Conservation (phyloP, 2,888 invertebrate genomes). For the Drosophila mimica region DNA sequence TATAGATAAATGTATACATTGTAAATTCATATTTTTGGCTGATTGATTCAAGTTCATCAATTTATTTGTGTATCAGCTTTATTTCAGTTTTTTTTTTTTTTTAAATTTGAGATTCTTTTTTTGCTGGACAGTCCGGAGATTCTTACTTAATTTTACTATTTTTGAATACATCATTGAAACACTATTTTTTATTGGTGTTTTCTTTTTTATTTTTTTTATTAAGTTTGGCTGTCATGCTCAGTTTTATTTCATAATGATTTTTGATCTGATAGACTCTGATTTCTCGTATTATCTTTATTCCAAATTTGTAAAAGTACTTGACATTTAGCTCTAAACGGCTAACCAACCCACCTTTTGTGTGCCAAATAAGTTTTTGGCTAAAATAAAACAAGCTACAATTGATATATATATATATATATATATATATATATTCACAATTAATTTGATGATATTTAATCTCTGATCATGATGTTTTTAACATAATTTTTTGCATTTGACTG, state of each 20-base stretch:
- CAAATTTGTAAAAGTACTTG: background rate
- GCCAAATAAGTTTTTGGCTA: background rate
- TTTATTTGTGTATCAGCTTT: background rate
- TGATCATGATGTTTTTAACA: constrained; percentile 8
- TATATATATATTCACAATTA: background rate
- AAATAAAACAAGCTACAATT: background rate
- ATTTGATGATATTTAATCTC: constrained; percentile 7
- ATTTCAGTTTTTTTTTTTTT: background rate
- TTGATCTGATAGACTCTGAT: background rate
- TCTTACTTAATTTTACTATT: background rate
- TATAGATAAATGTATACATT: background rate
- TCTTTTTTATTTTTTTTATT: background rate
- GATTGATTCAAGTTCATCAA: background rate
- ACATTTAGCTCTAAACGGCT: background rate
- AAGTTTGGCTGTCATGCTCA: background rate
- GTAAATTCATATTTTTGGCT: background rate
- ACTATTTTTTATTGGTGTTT: background rate
- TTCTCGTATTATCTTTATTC: background rate
- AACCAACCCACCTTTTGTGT: background rate
- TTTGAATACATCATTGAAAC: background rate
- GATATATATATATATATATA: background rate
- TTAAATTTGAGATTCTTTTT: background rate
- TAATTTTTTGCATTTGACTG: constrained; percentile 20
- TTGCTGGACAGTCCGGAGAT: rapidly evolving
- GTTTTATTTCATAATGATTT: background rate